Percentiles rank a stretch among this genome's conserved stretches.
phyloP scores from a whole-genome alignment of 2,888 invertebrate species.

The Salpingus planirostris region DNA sequence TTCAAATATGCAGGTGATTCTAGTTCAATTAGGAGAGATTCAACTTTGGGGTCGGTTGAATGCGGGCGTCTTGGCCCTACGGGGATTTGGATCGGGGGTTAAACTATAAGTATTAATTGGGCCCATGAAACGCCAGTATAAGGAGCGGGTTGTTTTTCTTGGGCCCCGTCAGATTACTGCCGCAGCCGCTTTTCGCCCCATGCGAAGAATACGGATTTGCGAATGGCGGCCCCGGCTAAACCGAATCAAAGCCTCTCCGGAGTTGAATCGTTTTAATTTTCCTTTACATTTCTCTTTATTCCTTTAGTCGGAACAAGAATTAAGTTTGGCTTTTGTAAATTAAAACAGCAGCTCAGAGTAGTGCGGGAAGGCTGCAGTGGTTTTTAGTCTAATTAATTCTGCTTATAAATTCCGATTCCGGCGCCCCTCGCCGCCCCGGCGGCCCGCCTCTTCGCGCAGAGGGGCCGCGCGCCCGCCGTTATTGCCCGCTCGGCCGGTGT shows the following conservation, averaged over 20 bases:
- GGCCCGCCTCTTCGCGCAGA: constrained; percentile 16
- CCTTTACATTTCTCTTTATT: constrained; percentile 47
- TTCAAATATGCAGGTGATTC: too few relatives aligned
- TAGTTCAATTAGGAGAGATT: too few relatives aligned
- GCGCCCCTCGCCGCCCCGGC: constrained; percentile 19
- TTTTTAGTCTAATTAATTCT: constrained; percentile 48
- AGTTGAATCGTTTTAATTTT: constrained; percentile 47
- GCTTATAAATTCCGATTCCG: constrained; percentile 47
- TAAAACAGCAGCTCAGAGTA: constrained; percentile 43
- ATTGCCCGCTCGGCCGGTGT: constrained; percentile 42
- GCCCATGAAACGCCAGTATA: too few relatives aligned
- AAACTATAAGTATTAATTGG: too few relatives aligned
- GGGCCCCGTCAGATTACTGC: too few relatives aligned
- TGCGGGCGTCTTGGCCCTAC: too few relatives aligned
- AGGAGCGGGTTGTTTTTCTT: too few relatives aligned
- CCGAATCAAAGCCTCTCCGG: constrained; percentile 43
- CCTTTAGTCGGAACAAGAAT: constrained; percentile 46
- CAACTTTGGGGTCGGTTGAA: too few relatives aligned
- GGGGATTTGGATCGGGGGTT: too few relatives aligned
- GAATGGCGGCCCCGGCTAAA: constrained; percentile 34
- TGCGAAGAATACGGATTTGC: constrained; percentile 22
- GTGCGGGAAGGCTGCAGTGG: constrained; percentile 41
- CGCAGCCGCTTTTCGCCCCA: not conserved
- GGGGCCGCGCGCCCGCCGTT: constrained; percentile 22
- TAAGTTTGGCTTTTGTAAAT: constrained; percentile 49